phyloP scores from a whole-genome alignment of 2,888 invertebrate species.

The Brachyptera risi region DNA sequence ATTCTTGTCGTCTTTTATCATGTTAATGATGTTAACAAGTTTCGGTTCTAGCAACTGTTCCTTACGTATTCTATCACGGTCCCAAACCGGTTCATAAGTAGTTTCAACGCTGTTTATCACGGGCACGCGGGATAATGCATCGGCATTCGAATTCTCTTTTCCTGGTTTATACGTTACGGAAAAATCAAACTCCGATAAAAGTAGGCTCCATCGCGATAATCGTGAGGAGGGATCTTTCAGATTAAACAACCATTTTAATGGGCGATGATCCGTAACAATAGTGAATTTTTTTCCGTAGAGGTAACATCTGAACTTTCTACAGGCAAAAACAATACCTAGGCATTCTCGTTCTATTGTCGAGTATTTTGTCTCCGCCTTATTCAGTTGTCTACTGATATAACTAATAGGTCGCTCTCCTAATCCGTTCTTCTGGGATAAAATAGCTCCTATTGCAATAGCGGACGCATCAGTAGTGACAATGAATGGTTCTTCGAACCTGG shows the following conservation, averaged over 20 bases:
- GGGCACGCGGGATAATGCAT: background rate
- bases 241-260: slow-evolving; percentile 22
- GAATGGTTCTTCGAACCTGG: background rate
- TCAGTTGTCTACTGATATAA: slow-evolving; percentile 21
- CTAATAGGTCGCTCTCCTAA: slow-evolving; percentile 24
- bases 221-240: background rate
- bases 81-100: slow-evolving; percentile 4
- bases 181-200: background rate
- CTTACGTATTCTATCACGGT: background rate
- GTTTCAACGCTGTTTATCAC: background rate
- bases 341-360: slow-evolving; percentile 26
- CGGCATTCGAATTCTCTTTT: background rate
- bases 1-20: background rate
- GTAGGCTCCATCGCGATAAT: background rate
- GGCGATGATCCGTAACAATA: slow-evolving; percentile 25
- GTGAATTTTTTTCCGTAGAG: slow-evolving; percentile 28
- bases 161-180: background rate
- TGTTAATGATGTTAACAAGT: background rate
- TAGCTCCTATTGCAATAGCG: slow-evolving; percentile 26
- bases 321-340: slow-evolving; percentile 22
- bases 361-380: slow-evolving; percentile 16
- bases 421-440: slow-evolving; percentile 22
- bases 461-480: slow-evolving; percentile 25
- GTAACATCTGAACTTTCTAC: slow-evolving; percentile 25
- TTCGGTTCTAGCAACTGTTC: background rate